phyloP scores from a whole-genome alignment of 2,113 vertebrate genomes.

The Myotis davidii region DNA sequence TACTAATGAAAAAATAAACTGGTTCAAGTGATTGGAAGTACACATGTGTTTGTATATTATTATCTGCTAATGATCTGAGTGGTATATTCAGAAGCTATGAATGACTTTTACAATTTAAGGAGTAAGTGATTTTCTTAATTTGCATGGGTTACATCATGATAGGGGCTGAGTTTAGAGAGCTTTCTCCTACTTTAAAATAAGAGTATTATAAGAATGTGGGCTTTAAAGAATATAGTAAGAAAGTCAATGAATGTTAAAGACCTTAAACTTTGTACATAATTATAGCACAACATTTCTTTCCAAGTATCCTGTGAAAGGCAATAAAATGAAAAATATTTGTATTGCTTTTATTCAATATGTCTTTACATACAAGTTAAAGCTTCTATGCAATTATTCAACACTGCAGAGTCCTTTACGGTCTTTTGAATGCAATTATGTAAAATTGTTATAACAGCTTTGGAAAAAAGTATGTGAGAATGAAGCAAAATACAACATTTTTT shows the following conservation, averaged over 20 bases:
- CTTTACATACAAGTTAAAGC: neutral
- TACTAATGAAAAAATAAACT: conserved; percentile 76
- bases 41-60: conserved; percentile 61
- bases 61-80: conserved; percentile 55
- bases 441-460: neutral
- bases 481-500: neutral
- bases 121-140: conserved; percentile 27
- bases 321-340: neutral
- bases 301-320: neutral
- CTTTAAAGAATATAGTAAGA: conserved; percentile 4
- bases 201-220: neutral
- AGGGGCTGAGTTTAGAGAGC: neutral
- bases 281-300: neutral
- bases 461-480: neutral
- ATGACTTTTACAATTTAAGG: conserved; percentile 37
- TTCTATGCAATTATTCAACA: neutral
- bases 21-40: conserved; percentile 59
- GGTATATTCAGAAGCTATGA: conserved; percentile 42
- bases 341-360: neutral
- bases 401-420: neutral
- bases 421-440: neutral
- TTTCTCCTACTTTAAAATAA: conserved; percentile 1
- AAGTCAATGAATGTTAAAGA: neutral
- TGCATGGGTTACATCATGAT: neutral
- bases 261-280: neutral